phyloP scores from a whole-genome alignment of 2,888 invertebrate genomes.

The Pollenia amentaria region DNA sequence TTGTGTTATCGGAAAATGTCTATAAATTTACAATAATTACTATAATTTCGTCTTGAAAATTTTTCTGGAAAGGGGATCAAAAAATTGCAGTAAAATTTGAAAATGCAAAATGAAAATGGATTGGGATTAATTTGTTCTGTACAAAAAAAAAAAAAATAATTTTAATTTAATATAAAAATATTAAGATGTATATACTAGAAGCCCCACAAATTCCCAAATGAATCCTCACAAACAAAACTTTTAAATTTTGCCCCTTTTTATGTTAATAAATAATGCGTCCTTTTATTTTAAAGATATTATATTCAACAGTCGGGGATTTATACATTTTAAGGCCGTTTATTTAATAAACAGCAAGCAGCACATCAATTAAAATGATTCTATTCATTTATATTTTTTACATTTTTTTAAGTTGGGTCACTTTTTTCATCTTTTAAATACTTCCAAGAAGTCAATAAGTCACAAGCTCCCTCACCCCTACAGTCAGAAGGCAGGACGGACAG shows the following conservation, averaged over 20 bases:
- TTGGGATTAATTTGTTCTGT: no score
- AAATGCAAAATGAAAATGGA: no score
- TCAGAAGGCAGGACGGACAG: not conserved
- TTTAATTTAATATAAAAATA: slow-evolving; percentile 1
- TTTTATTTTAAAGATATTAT: not conserved
- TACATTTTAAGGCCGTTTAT: slow-evolving; percentile 45
- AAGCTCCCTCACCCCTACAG: not conserved
- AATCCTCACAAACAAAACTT: slow-evolving; percentile 1
- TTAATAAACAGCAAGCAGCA: slow-evolving; percentile 43
- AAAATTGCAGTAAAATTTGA: no score
- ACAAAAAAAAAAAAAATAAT: not conserved
- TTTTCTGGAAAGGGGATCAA: no score
- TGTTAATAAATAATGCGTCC: slow-evolving; percentile 12
- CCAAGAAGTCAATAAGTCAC: not conserved
- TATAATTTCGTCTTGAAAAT: no score
- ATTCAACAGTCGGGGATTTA: not conserved
- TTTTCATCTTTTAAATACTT: not conserved
- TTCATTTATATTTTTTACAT: slow-evolving; percentile 21
- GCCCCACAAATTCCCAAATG: not conserved
- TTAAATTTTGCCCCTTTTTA: slow-evolving; percentile 21
- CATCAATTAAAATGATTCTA: slow-evolving; percentile 18
- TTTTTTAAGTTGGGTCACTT: slow-evolving; percentile 2
- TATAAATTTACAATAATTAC: no score
- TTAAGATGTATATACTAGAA: not conserved
- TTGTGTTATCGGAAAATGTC: no score